These are phyloP conservation scores for Neotoxoptera formosana DNA, from an alignment of 1,140 invertebrate genomes.

Conservation along the genomic window DNA sequence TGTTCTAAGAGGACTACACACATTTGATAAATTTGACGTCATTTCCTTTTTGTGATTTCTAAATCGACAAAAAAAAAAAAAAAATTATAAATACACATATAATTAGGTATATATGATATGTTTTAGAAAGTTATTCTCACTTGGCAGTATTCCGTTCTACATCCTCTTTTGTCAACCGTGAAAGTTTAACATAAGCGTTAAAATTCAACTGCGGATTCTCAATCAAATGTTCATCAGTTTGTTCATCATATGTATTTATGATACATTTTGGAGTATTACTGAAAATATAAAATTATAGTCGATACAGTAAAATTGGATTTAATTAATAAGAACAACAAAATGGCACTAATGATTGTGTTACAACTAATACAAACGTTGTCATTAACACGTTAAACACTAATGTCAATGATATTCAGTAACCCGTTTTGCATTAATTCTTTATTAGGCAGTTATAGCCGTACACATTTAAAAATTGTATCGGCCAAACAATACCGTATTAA, in stretches of 20 bases:
- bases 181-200: not conserved
- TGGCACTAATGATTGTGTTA: not conserved
- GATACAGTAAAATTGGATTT: not conserved
- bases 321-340: not conserved
- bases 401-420: too few species aligned
- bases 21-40: not conserved
- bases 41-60: not conserved
- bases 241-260: too few species aligned
- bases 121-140: not conserved
- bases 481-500: too few species aligned
- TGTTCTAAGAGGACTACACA: not conserved
- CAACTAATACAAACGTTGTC: too few species aligned
- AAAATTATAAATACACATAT: not conserved
- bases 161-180: not conserved
- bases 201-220: not conserved
- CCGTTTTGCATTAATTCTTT: too few species aligned
- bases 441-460: too few species aligned
- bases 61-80: not conserved
- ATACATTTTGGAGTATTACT: not conserved
- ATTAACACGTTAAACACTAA: too few species aligned
- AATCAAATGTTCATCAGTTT: not conserved
- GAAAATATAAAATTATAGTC: not conserved
- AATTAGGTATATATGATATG: not conserved
- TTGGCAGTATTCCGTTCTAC: not conserved
- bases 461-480: too few species aligned